A percentile compares a stretch with the other conserved stretches of the same genome.
phyloP scores from a whole-genome alignment of 2,888 invertebrate genomes.

The Timema podura region DNA sequence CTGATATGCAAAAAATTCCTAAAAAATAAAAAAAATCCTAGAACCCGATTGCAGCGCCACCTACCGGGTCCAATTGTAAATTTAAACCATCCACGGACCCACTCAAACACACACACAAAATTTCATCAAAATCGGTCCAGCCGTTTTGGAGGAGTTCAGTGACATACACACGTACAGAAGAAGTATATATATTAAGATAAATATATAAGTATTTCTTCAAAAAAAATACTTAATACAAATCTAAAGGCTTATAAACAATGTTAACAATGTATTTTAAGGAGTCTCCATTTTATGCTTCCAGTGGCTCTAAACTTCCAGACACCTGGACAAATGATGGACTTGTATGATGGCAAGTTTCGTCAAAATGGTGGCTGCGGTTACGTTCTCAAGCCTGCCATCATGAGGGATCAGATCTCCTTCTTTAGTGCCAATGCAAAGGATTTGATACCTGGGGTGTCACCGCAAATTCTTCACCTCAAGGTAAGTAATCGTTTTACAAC shows the following conservation, averaged over 20 bases:
- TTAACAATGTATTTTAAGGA: not conserved
- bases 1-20: no score
- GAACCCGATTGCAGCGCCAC: no score
- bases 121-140: no score
- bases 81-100: no score
- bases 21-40: no score
- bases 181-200: no score
- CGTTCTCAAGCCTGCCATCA: slow-evolving; percentile 54
- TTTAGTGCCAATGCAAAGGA: slow-evolving; percentile 46
- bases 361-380: slow-evolving; percentile 59
- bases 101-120: no score
- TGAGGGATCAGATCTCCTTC: slow-evolving; percentile 47
- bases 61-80: no score
- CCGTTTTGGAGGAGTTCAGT: no score
- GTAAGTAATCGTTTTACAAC: slow-evolving; percentile 34
- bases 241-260: not conserved
- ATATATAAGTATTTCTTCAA: not conserved
- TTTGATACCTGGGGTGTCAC: slow-evolving; percentile 45
- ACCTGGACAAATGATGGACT: slow-evolving; percentile 56
- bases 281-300: slow-evolving; percentile 33
- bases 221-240: slow-evolving; percentile 10
- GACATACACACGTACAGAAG: no score
- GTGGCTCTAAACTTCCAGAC: slow-evolving; percentile 57
- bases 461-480: slow-evolving; percentile 48
- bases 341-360: slow-evolving; percentile 56